Evolutionary conservation across 2,113 vertebrate species (phyloP).

Genomic region (Phycodurus eques): DNA sequence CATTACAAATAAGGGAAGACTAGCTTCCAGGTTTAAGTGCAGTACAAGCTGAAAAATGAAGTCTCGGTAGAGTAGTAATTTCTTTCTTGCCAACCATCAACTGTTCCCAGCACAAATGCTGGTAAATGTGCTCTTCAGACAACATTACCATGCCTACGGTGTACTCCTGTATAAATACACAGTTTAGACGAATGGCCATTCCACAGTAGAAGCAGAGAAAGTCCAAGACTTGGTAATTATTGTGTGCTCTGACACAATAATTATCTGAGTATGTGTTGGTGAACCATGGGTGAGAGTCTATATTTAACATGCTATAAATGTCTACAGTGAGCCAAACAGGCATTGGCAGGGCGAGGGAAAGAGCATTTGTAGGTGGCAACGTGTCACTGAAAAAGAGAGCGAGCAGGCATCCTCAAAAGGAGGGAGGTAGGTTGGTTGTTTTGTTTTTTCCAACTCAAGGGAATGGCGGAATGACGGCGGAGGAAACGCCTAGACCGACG

Average conservation of each 20-base stretch:
- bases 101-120: slow-evolving; percentile 22
- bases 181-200: slow-evolving; percentile 62
- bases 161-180: slow-evolving; percentile 58
- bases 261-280: slow-evolving; percentile 44
- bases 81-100: slow-evolving; percentile 24
- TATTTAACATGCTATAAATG: slow-evolving; percentile 64
- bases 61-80: slow-evolving; percentile 38
- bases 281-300: slow-evolving; percentile 45
- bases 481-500: slow-evolving; percentile 80
- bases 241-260: slow-evolving; percentile 43
- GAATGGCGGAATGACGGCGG: slow-evolving; percentile 10
- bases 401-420: slow-evolving; percentile 62
- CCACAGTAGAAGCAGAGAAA: slow-evolving; percentile 58
- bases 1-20: slow-evolving; percentile 57
- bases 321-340: slow-evolving; percentile 63
- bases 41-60: slow-evolving; percentile 54
- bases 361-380: slow-evolving; percentile 38
- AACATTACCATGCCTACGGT: slow-evolving; percentile 46
- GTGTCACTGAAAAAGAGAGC: slow-evolving; percentile 42
- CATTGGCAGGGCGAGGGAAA: slow-evolving; percentile 57
- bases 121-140: slow-evolving; percentile 40
- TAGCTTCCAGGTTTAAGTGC: slow-evolving; percentile 66
- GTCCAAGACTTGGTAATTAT: slow-evolving; percentile 32
- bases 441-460: slow-evolving; percentile 48
- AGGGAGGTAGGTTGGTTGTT: slow-evolving; percentile 77